These are phyloP conservation scores for Parnassius smintheus DNA, from an alignment of 2,888 invertebrate species.

Conservation along the genomic window DNA sequence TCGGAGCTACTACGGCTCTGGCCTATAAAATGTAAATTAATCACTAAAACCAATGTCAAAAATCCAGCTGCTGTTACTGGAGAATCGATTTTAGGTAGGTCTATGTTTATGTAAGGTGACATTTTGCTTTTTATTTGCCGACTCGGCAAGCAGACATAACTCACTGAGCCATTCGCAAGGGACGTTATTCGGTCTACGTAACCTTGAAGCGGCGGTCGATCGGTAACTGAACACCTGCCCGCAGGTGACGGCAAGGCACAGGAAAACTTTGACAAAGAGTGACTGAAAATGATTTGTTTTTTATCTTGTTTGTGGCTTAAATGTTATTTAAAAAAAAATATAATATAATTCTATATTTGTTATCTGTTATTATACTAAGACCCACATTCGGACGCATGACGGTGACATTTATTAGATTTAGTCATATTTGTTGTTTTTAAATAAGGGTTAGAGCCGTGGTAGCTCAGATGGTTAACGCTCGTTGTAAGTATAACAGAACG, in stretches of 20 bases:
- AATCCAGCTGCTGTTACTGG: not conserved
- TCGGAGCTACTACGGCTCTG: no score
- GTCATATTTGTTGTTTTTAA: no score
- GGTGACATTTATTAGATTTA: no score
- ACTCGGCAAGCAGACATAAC: not conserved
- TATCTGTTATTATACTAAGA: no score
- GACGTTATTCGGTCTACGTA: not conserved
- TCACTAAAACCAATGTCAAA: no score
- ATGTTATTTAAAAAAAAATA: not conserved
- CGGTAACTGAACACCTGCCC: not conserved
- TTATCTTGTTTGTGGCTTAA: not conserved
- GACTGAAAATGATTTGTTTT: not conserved
- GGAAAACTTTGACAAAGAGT: not conserved
- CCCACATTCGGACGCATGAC: no score
- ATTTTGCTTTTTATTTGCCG: not conserved
- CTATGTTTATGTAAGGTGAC: not conserved
- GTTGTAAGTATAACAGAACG: no score
- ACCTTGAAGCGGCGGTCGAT: conserved; percentile 1
- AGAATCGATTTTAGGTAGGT: not conserved
- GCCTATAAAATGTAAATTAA: no score
- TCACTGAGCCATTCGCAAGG: not conserved
- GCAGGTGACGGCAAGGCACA: no score
- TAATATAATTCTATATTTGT: no score
- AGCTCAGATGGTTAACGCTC: no score
- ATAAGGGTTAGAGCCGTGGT: no score